phyloP scores from a whole-genome alignment of 2,888 invertebrate genomes.

The Heliconius cydno region DNA sequence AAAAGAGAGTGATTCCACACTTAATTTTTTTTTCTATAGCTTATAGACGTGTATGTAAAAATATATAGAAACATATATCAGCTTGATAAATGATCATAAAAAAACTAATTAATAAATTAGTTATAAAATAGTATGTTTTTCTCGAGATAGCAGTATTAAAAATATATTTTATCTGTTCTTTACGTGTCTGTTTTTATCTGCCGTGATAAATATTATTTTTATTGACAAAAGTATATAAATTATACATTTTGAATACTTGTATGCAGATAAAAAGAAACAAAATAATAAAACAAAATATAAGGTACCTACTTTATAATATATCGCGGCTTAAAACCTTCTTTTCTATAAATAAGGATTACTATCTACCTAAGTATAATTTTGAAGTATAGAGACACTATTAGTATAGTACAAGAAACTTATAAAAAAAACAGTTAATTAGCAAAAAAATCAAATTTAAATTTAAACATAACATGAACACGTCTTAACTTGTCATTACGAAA shows the following conservation, averaged over 20 bases:
- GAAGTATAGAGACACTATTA: too few relatives aligned
- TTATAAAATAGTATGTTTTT: not conserved
- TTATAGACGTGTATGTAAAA: too few relatives aligned
- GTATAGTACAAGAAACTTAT: not conserved
- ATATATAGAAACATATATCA: not conserved
- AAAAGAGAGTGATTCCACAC: too few relatives aligned
- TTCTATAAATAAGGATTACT: too few relatives aligned
- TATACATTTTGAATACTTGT: not conserved
- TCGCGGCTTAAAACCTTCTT: too few relatives aligned
- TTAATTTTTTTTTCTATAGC: too few relatives aligned
- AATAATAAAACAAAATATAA: too few relatives aligned
- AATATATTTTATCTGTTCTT: conserved; percentile 1
- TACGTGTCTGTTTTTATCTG: not conserved
- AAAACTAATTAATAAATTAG: not conserved
- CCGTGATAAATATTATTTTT: not conserved
- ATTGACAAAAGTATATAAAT: not conserved
- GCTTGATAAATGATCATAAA: not conserved
- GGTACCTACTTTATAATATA: too few relatives aligned
- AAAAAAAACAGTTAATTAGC: not conserved
- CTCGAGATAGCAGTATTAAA: conserved; percentile 7
- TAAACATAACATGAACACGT: not conserved
- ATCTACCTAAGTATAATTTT: too few relatives aligned
- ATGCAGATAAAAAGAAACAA: too few relatives aligned
- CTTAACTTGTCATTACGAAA: not conserved
- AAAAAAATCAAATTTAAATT: not conserved